Base-by-base conservation (phyloP, 2,888 invertebrate genomes). In the Lasioglossum oenotherae region DNA sequence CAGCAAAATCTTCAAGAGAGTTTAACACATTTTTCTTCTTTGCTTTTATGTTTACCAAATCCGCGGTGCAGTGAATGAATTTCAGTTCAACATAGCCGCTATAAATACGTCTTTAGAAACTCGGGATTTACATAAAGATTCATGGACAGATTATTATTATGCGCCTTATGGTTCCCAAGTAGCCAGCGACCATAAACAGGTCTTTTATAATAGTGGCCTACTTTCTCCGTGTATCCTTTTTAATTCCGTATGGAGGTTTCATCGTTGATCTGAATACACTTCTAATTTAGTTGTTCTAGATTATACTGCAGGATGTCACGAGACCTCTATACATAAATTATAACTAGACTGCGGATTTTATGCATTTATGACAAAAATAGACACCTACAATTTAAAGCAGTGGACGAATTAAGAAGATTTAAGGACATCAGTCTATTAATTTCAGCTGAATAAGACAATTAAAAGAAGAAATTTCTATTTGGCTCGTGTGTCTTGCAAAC, bases 91-190 rank as follows among this genome's bases (percentile, higher is more conserved):
- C 69, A 38, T 69, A 10, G 38, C 23, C 6, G 38, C 38, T 69
- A 38, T 69, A 69, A 69, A 69, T 69, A 23, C 35, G 69, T 69
- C 69, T 69, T 69, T 69, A 69, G 69, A 69, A 69, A 69, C 19
- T n/a, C 38, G 0, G 38, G 23, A 38, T 38, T 38, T 69, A 10
- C 69, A 69, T 69, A 38, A 69, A 69, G 35, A 69, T 69, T 38
- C 38, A 1, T 23, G 69, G 38, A 69, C 38, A 38, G 69, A 69
- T 69, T 69, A 69, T 69, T 69, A 69, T 38, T 38, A 31, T 64
- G 64, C 69, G 69, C 35, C 38, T 69, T 38, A 69, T 38, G 69
- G 23, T 69, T 23, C 23, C 23, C 38, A 23, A 19, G 69, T 69
- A 69, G 23, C 69, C 69, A 38, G 35, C 19, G 69, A 10, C 38